phyloP scores from a whole-genome alignment of 2,888 invertebrate genomes.

The Drosophila ezoana region DNA sequence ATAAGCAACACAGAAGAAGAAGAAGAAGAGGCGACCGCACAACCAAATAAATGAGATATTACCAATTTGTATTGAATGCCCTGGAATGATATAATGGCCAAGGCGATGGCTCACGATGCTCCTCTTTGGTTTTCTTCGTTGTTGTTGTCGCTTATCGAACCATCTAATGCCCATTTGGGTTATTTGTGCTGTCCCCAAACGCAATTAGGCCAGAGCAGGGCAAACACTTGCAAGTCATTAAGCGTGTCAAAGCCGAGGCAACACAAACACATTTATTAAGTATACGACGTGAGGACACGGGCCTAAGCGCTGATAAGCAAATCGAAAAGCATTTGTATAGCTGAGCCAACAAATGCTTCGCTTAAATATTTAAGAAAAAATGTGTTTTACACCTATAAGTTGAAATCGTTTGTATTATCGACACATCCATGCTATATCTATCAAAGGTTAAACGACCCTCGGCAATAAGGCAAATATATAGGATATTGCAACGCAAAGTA shows the following conservation, averaged over 20 bases:
- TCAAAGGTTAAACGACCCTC: slow-evolving; percentile 13
- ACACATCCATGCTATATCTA: slow-evolving; percentile 1
- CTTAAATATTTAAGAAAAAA: neutral
- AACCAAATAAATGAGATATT: slow-evolving; percentile 76
- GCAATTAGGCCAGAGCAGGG: slow-evolving; percentile 66
- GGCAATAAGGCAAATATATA: neutral
- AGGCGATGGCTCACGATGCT: slow-evolving; percentile 22
- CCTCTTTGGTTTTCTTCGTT: slow-evolving; percentile 14
- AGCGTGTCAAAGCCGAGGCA: slow-evolving; percentile 74
- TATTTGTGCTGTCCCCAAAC: slow-evolving; percentile 50
- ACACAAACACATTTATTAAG: slow-evolving; percentile 59
- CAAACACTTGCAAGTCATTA: slow-evolving; percentile 78
- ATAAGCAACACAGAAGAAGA: slow-evolving; percentile 28
- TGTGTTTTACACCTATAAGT: no score
- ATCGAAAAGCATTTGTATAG: slow-evolving; percentile 16
- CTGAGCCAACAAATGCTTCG: neutral
- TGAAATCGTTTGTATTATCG: neutral
- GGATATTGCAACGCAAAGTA: slow-evolving; percentile 24
- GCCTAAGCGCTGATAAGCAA: slow-evolving; percentile 10
- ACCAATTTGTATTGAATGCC: slow-evolving; percentile 78
- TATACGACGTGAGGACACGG: slow-evolving; percentile 55
- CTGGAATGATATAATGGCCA: slow-evolving; percentile 69
- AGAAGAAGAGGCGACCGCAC: slow-evolving; percentile 22
- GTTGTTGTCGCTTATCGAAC: slow-evolving; percentile 37
- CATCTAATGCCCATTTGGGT: slow-evolving; percentile 18